Base-by-base conservation (phyloP, 92 coral and sea anemone species). In the Pocillopora grandis region DNA sequence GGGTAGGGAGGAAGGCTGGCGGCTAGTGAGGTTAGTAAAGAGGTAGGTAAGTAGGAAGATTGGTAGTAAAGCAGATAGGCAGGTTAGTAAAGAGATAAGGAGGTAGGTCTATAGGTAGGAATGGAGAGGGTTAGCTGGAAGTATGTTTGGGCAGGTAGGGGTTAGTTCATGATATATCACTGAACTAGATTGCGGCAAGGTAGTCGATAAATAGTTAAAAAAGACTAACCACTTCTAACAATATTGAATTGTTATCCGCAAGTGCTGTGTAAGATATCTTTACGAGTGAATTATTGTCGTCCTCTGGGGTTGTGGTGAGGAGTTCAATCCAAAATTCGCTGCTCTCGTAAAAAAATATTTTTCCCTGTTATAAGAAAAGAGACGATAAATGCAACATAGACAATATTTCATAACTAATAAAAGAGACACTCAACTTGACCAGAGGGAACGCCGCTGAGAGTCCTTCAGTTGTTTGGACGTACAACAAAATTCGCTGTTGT, bases 151-250 rank as follows among this genome's bases (percentile, higher is more conserved):
- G 61, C 14, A 14, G 11, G 61, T 58, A 58, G 14, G 61, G 10
- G 61, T 58, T 58, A 58, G 61, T 14, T 23, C 3, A 62, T 9
- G 17, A n/a, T 4, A 16, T 2, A 11, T 62, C 13, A 19, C 35
- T 13, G 61, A 11, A 17, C 1, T 13, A 11, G 49, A 14, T 33
- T 27, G 11, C 11, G n/a, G 20, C n/a, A 21, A 14, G 36, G 18
- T 0, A 27, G 19, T 36, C 1, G 1, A 3, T 11, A 16, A 35
- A 31, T 61, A 21, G 8, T 8, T 9, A 13, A 48, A 37, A 17
- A 16, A 21, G 15, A 62, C 94, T 82, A 78, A 93, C 97, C 88
- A 93, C 93, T 86, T 93, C 89, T 19, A 93, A 86, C 11, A 93
- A 33, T 12, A 88, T 78, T 7, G 97, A 82, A 7, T 77, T 35